A percentile compares a stretch with the other conserved stretches of the same genome.
Conservation (phyloP, 2,888 invertebrate species). For the Lithophane leautieri region DNA sequence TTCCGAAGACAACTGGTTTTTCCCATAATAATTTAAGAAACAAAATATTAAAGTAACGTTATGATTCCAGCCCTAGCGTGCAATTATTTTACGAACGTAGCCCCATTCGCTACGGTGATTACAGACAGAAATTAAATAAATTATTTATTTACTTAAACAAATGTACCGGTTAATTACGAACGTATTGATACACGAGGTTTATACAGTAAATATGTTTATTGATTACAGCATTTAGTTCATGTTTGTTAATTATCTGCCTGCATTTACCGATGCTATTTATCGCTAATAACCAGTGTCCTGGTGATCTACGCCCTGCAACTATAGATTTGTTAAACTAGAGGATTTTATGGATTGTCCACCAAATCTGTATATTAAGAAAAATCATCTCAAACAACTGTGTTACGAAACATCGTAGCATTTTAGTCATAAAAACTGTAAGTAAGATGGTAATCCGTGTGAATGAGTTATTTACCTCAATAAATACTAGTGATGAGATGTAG, state of each 20-base stretch:
- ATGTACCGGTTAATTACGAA: constrained; percentile 50
- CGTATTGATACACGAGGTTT: constrained; percentile 32
- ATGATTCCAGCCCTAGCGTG: constrained; percentile 49
- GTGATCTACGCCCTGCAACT: background rate
- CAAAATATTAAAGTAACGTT: background rate
- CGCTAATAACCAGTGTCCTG: constrained; percentile 18
- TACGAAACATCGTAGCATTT: too few species aligned
- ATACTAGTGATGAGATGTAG: background rate
- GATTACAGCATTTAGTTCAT: constrained; percentile 21
- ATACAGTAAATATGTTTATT: constrained; percentile 20
- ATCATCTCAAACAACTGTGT: background rate
- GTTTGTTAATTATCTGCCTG: constrained; percentile 6
- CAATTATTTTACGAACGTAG: constrained; percentile 43
- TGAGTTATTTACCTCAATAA: background rate
- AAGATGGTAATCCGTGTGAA: too few species aligned
- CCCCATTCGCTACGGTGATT: constrained; percentile 56
- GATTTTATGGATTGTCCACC: background rate
- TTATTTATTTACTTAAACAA: constrained; percentile 58
- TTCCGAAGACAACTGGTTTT: background rate
- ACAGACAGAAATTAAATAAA: constrained; percentile 56
- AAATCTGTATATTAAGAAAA: background rate
- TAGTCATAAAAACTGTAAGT: background rate
- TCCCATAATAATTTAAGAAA: background rate
- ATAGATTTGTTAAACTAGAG: background rate
- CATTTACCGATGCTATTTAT: constrained; percentile 6